These are phyloP conservation scores for Platycheirus rosarum DNA, from an alignment of 2,888 invertebrate species.

Conservation along the genomic window DNA sequence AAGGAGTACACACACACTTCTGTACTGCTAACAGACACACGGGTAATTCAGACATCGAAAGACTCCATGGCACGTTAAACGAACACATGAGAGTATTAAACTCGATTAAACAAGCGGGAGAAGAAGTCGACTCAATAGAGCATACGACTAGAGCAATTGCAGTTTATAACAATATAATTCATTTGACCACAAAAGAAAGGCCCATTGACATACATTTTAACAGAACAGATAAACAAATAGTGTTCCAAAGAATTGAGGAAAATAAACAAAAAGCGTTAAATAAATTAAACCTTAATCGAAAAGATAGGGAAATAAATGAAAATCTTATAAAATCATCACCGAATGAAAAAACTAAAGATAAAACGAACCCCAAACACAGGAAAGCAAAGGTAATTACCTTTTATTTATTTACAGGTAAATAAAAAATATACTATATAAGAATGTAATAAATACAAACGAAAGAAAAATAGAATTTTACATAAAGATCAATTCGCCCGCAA, in stretches of 20 bases:
- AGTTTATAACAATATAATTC: not conserved
- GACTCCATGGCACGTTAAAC: slow-evolving; percentile 3
- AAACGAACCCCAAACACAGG: too few species aligned
- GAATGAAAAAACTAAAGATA: too few species aligned
- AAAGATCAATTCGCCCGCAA: too few species aligned
- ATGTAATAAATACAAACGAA: too few species aligned
- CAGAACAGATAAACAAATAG: not conserved
- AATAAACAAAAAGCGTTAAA: too few species aligned
- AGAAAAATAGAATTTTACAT: not conserved
- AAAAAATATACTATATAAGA: too few species aligned
- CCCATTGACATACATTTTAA: not conserved
- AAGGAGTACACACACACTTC: not conserved
- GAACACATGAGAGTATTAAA: not conserved
- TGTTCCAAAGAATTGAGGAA: not conserved
- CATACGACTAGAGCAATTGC: not conserved
- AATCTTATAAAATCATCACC: too few species aligned
- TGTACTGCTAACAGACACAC: slow-evolving; percentile 1
- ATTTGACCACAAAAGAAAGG: not conserved
- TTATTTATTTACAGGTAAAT: too few species aligned
- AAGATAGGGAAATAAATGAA: too few species aligned
- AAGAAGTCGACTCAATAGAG: not conserved
- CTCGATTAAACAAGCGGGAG: not conserved
- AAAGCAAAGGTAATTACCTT: too few species aligned
- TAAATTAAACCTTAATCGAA: too few species aligned
- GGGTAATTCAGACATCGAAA: slow-evolving; percentile 4